Base-by-base conservation (phyloP, 2,888 invertebrate genomes). In the Alloplasta piceator region DNA sequence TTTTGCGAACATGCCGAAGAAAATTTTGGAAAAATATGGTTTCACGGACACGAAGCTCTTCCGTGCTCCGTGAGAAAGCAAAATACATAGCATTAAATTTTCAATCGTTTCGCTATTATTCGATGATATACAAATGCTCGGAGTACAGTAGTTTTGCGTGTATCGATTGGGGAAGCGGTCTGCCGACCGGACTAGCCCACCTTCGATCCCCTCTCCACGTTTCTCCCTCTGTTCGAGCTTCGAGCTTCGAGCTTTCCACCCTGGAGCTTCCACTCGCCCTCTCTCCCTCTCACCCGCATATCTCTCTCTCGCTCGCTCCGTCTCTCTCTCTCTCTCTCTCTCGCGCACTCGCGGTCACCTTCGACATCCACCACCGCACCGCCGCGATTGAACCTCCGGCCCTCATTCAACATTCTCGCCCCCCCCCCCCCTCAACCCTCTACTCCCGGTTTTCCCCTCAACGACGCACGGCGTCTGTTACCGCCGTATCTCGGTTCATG, bases 141-240 rank as follows among this genome's bases (percentile, higher is more conserved):
- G 16, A 9, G 63, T 26, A 64, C 60, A 77, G 84, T 85, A 58
- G 74, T n/a, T n/a, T 71, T 77, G 87, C 87, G 87, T 84, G 86
- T 91, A 91, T 91, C 90, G 91, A 91, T 91, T 91, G 90, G 91
- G 91, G 90, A 89, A 88, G 90, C 90, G 85, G 90, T 89, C 89
- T 90, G 91, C 88, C 89, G 86, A 83, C 88, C 86, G 88, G 90
- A 90, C 89, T 90, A 88, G 88, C 90, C 88, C 91, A 90, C 89
- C 89, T 89, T 90, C 88, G 83, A 85, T 85, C 86, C 86, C 86
- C 86, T 86, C 79, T 74, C 68, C 81, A 68, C 82, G 79, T 83
- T 56, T 74, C 82, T 74, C 72, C 60, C 70, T 79, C 82, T 58
- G 78, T 39, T 60, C 68, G 58, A 50, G 68, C 16, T 58, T 46